A percentile compares a stretch with the other conserved stretches of the same genome.
Evolutionary conservation across 1,140 invertebrate species (phyloP).

Genomic region (Acromyrmex charruanus): DNA sequence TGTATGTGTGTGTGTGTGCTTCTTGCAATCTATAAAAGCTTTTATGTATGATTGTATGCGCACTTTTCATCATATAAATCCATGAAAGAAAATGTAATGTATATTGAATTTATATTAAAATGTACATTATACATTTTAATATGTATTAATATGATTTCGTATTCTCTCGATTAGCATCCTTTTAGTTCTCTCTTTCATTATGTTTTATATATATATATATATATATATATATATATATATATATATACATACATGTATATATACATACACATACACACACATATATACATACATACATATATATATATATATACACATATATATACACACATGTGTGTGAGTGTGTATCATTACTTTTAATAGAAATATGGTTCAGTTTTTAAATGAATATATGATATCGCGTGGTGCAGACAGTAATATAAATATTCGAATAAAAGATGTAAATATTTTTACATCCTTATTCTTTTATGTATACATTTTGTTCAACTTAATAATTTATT

Average conservation of each 20-base stretch:
- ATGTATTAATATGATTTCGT: constrained; percentile 77
- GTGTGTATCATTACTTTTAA: constrained; percentile 77
- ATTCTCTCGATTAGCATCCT: constrained; percentile 76
- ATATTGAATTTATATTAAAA: constrained; percentile 77
- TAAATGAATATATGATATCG: constrained; percentile 71
- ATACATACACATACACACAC: too few relatives aligned
- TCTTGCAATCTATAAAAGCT: constrained; percentile 48
- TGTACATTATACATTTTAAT: constrained; percentile 81
- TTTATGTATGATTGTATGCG: constrained; percentile 51
- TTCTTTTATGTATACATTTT: constrained; percentile 25
- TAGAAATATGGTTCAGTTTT: constrained; percentile 78
- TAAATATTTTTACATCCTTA: constrained; percentile 23
- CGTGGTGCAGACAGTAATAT: constrained; percentile 55
- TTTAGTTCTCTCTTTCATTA: constrained; percentile 66
- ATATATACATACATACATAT: too few relatives aligned
- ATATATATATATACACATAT: constrained; percentile 16
- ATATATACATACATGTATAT: too few relatives aligned
- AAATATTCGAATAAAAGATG: constrained; percentile 53
- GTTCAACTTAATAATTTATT: constrained; percentile 40
- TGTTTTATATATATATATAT: constrained; percentile 18
- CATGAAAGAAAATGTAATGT: constrained; percentile 76
- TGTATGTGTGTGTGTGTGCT: constrained; percentile 40
- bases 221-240: too few relatives aligned
- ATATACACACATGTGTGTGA: constrained; percentile 43
- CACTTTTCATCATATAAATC: constrained; percentile 59